These are phyloP conservation scores for Arrhamphus sclerolepis DNA, from an alignment of 2,797 vertebrate species.

Conservation along the genomic window DNA sequence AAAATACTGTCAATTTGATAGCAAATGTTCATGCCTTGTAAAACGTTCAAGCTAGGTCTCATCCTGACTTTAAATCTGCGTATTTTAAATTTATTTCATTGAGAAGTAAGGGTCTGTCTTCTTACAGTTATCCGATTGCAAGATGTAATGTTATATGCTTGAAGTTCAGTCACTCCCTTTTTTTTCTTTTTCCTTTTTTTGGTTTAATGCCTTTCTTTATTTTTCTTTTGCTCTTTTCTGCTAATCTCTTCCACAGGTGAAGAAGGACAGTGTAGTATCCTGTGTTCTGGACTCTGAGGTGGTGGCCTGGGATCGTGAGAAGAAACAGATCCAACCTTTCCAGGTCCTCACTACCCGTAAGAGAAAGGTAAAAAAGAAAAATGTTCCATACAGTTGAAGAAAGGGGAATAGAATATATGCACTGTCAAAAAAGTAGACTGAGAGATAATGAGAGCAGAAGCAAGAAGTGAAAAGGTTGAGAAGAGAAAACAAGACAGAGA, in stretches of 20 bases:
- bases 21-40: constrained; percentile 12
- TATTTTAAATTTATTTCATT: constrained; percentile 19
- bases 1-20: constrained; percentile 20
- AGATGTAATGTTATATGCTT: background rate
- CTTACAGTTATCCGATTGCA: constrained; percentile 18
- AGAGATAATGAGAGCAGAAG: constrained; percentile 36
- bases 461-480: constrained; percentile 49
- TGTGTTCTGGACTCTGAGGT: constrained; percentile 90
- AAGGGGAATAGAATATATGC: constrained; percentile 13
- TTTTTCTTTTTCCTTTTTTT: too few relatives aligned
- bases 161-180: too few relatives aligned
- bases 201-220: background rate
- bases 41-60: constrained; percentile 8
- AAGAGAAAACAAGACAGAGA: constrained; percentile 55
- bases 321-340: constrained; percentile 91
- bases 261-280: constrained; percentile 81
- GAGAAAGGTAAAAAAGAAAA: constrained; percentile 83
- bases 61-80: constrained; percentile 6
- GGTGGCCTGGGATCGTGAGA: constrained; percentile 90
- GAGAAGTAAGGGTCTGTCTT: too few relatives aligned
- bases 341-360: constrained; percentile 93
- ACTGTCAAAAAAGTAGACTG: constrained; percentile 9
- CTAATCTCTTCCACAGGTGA: constrained; percentile 75
- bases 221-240: background rate
- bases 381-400: background rate